These are phyloP conservation scores for Oreonectes daqikongensis DNA, from an alignment of 2,797 vertebrate genomes.

Conservation along the genomic window DNA sequence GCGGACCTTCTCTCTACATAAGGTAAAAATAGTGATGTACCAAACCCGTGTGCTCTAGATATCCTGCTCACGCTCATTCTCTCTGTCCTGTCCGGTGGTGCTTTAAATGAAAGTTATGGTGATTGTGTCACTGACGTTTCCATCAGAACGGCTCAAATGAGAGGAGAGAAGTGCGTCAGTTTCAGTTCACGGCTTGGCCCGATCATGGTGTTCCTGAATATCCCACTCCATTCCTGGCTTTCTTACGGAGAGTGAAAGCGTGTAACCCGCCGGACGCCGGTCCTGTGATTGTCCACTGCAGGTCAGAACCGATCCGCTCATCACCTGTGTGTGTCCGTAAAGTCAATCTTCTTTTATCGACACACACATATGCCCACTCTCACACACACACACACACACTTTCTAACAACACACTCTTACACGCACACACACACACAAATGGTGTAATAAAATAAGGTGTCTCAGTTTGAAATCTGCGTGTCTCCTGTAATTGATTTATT, in stretches of 20 bases:
- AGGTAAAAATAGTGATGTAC: constrained; percentile 73
- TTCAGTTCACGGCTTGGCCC: constrained; percentile 97
- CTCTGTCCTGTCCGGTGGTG: neutral
- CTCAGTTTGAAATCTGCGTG: too few species aligned
- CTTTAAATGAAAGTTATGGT: neutral
- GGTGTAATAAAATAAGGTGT: too few species aligned
- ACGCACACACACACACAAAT: too few species aligned
- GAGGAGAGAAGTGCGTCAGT: constrained; percentile 94
- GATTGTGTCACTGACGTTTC: neutral
- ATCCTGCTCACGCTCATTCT: neutral
- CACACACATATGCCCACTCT: neutral
- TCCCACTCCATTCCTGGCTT: constrained; percentile 95
- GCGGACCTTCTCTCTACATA: constrained; percentile 92
- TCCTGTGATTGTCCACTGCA: constrained; percentile 95
- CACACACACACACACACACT: too few species aligned
- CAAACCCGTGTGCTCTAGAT: too few species aligned
- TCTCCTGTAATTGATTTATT: too few species aligned
- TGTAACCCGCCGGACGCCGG: constrained; percentile 96
- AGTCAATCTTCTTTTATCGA: too few species aligned
- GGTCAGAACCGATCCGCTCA: constrained; percentile 70
- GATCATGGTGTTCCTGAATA: constrained; percentile 97
- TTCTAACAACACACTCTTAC: too few species aligned
- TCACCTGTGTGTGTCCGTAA: too few species aligned
- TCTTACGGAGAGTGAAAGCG: constrained; percentile 93
- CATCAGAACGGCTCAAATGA: constrained; percentile 90